A percentile compares a stretch with the other conserved stretches of the same genome.
phyloP scores from a whole-genome alignment of 1,140 invertebrate genomes.

The Ceratoteleas bidentatus region DNA sequence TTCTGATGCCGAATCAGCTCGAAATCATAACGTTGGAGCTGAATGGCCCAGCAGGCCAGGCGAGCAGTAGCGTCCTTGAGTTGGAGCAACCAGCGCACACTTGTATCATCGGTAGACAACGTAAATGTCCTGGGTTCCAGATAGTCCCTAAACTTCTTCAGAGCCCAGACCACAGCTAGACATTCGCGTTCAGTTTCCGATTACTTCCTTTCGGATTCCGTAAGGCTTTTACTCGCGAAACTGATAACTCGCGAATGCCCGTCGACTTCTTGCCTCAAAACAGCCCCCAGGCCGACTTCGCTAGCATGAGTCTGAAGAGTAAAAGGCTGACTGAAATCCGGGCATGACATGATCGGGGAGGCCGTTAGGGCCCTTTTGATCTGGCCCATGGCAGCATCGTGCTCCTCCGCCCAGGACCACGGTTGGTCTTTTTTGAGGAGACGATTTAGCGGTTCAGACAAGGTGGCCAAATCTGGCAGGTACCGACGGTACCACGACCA shows the following conservation, averaged over 20 bases:
- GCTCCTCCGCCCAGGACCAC: background rate
- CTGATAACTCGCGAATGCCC: background rate
- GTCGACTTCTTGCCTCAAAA: background rate
- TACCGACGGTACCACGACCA: conserved; percentile 22
- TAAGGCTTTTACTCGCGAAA: background rate
- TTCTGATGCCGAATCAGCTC: background rate
- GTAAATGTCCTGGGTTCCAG: background rate
- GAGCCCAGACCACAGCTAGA: no score
- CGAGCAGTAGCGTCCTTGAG: background rate
- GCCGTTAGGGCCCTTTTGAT: background rate
- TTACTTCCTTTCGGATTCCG: background rate
- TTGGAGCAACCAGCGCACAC: background rate
- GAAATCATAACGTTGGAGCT: background rate
- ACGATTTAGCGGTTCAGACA: background rate
- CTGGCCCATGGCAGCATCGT: background rate
- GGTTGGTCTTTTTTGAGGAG: background rate
- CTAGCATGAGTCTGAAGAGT: background rate
- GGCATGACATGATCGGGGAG: background rate
- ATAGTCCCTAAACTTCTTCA: background rate
- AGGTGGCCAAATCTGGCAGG: background rate
- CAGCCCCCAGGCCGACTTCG: no score
- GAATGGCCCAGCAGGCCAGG: background rate
- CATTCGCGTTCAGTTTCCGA: background rate
- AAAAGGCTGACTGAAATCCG: background rate
- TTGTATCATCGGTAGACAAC: background rate